Evolutionary conservation across 1,140 invertebrate species (phyloP), one percentile per base, ranked within the genome.

Genomic region (Mizuhopecten yessoensis): DNA sequence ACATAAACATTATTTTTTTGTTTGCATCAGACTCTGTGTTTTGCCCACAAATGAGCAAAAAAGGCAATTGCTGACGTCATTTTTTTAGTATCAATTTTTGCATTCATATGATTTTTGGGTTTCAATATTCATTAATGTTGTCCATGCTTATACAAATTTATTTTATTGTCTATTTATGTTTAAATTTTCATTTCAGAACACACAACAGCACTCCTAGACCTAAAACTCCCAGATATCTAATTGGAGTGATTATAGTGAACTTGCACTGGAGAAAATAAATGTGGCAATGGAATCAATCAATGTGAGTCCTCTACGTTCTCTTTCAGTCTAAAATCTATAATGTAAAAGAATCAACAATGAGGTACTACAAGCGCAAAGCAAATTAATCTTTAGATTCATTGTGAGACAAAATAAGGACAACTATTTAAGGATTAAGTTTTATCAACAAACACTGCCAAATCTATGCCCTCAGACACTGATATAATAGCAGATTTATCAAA

Each of bases 401-500:
- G 49, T 57, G 17, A n/a, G 49, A 57, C 49, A 57, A 57, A 57
- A 57, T n/a, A 57, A 57, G 49, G 49, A 57, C 49, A 57, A 17
- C n/a, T 57, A 57, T n/a, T 57, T 57, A 57, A 57, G n/a, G 49
- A 57, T 57, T 17, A 57, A 57, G 49, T 57, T 57, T 57, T 57
- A 57, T 20, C 49, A 20, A 57, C 17, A 57, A 57, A 57, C 49
- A 57, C 17, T 20, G 49, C 17, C 49, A 57, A 57, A 57, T 57
- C 49, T 57, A 20, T n/a, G n/a, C n/a, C n/a, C n/a, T n/a, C n/a
- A n/a, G n/a, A n/a, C n/a, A n/a, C n/a, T n/a, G n/a, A n/a, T 57
- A 57, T 57, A n/a, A 57, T 57, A 57, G 49, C 17, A 57, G 49
- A 57, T 57, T n/a, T 57, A 57, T 57, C 49, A 57, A 57, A 57